These are phyloP conservation scores for Salvelinus namaycush DNA, from an alignment of 2,113 vertebrate species.

Conservation along the genomic window DNA sequence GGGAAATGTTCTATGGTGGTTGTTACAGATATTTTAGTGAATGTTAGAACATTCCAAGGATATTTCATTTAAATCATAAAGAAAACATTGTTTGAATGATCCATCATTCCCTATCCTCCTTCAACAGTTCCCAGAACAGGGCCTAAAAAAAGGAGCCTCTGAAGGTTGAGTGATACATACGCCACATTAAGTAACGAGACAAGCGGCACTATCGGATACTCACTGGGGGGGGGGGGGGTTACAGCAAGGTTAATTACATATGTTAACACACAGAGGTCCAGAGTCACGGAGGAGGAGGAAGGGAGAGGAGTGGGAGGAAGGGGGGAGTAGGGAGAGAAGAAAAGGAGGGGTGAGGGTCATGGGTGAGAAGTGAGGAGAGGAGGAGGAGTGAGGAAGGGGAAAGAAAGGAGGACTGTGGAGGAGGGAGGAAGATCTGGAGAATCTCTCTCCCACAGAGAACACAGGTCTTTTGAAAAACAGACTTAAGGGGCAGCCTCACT, in stretches of 20 bases:
- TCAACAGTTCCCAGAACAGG: background rate
- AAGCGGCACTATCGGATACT: slow-evolving; percentile 41
- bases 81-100: background rate
- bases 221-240: slow-evolving; percentile 45
- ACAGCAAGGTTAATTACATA: slow-evolving; percentile 75
- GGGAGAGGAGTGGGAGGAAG: no score
- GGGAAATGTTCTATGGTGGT: no score
- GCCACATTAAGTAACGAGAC: slow-evolving; percentile 41
- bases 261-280: slow-evolving; percentile 59
- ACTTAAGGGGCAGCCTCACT: background rate
- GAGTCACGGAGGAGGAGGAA: slow-evolving; percentile 14
- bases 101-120: background rate
- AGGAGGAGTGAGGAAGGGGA: no score
- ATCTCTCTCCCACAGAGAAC: background rate
- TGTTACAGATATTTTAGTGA: no score
- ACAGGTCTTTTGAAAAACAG: background rate
- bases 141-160: background rate
- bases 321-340: no score
- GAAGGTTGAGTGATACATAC: slow-evolving; percentile 27
- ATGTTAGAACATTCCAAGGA: no score
- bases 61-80: no score
- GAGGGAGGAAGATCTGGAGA: background rate
- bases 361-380: no score
- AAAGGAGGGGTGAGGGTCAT: background rate
- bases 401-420: background rate